phyloP scores from a whole-genome alignment of 1,140 invertebrate genomes.

The Achroia grisella region DNA sequence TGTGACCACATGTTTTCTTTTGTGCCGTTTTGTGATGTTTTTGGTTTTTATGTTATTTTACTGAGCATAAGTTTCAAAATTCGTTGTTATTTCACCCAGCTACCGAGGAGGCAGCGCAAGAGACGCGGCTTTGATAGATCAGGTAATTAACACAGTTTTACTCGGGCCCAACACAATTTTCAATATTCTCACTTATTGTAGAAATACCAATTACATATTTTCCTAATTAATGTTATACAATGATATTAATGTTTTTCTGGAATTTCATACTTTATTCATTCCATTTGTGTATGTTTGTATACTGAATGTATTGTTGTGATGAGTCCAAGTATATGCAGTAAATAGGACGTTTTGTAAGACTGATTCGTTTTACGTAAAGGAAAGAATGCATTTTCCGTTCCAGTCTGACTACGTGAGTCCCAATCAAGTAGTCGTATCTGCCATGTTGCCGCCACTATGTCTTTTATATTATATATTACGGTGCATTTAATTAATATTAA shows the following conservation, averaged over 20 bases:
- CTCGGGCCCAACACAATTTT: slow-evolving; percentile 54
- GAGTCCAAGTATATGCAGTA: slow-evolving; percentile 59
- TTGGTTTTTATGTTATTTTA: slow-evolving; percentile 67
- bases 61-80: slow-evolving; percentile 68
- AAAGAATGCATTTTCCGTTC: too few species aligned
- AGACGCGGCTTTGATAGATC: slow-evolving; percentile 75
- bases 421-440: too few species aligned
- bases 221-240: too few species aligned
- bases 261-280: too few species aligned
- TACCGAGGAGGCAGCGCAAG: slow-evolving; percentile 72
- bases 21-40: slow-evolving; percentile 71
- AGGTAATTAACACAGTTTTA: slow-evolving; percentile 65
- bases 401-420: too few species aligned
- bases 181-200: not conserved
- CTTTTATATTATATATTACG: too few species aligned
- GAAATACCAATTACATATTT: too few species aligned
- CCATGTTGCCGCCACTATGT: too few species aligned
- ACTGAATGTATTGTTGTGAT: slow-evolving; percentile 35
- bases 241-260: too few species aligned
- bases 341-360: slow-evolving; percentile 35
- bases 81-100: slow-evolving; percentile 74
- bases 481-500: too few species aligned
- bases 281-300: not conserved
- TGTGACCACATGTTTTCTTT: slow-evolving; percentile 50
- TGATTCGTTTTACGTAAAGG: not conserved